These are phyloP conservation scores for Radopholus similis DNA, from an alignment of 1,140 invertebrate species.

Conservation along the genomic window DNA sequence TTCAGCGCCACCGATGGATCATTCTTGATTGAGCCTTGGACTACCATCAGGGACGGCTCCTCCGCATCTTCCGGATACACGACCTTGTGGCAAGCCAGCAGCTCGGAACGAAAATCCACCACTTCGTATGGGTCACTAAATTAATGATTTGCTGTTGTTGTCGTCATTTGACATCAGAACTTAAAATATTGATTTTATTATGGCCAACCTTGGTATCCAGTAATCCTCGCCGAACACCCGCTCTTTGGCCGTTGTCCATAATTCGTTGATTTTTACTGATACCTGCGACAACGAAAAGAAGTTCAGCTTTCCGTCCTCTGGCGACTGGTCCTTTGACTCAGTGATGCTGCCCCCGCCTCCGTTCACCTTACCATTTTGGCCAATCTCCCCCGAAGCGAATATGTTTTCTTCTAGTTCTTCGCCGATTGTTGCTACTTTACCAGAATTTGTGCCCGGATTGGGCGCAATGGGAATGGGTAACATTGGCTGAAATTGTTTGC, in stretches of 20 bases:
- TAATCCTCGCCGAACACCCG: slow-evolving; percentile 13
- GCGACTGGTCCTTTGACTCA: too few relatives aligned
- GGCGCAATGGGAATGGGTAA: too few relatives aligned
- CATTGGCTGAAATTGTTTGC: too few relatives aligned
- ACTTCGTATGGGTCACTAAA: slow-evolving; percentile 15
- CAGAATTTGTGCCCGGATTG: too few relatives aligned
- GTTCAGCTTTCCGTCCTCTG: too few relatives aligned
- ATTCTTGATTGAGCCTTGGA: slow-evolving; percentile 6
- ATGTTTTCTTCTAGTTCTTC: too few relatives aligned
- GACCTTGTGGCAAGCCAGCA: neutral
- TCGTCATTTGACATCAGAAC: too few relatives aligned
- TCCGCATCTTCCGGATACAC: neutral
- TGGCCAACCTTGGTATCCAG: slow-evolving; percentile 11
- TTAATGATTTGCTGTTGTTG: neutral
- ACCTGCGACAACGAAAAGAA: slow-evolving; percentile 2
- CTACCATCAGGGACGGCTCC: neutral
- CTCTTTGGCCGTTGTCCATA: slow-evolving; percentile 3
- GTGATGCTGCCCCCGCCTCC: too few relatives aligned
- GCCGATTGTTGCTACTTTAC: too few relatives aligned
- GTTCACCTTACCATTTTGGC: too few relatives aligned
- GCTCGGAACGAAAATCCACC: slow-evolving; percentile 5
- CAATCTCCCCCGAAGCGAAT: too few relatives aligned
- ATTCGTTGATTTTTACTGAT: neutral
- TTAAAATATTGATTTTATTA: neutral
- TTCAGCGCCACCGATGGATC: neutral